These are phyloP conservation scores for Autographa gamma DNA, from an alignment of 2,888 invertebrate species.

Conservation along the genomic window DNA sequence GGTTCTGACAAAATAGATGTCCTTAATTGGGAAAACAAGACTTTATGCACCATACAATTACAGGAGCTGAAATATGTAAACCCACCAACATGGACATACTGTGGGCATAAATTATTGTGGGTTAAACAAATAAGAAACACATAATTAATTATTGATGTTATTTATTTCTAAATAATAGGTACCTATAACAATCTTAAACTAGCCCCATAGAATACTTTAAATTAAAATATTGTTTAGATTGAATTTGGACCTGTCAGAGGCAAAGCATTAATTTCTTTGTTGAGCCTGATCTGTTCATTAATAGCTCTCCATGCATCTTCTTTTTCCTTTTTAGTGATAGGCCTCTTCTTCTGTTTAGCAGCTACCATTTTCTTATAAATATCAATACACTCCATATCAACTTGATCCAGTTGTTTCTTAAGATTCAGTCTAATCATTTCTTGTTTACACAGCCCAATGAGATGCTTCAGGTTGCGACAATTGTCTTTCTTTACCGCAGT, in stretches of 20 bases:
- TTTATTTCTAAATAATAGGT: slow-evolving; percentile 57
- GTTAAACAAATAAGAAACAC: slow-evolving; percentile 14
- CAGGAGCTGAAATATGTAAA: too few relatives aligned
- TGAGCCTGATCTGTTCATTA: slow-evolving; percentile 90
- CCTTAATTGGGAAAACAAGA: too few relatives aligned
- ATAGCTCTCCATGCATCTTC: slow-evolving; percentile 93
- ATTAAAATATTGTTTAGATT: slow-evolving; percentile 67
- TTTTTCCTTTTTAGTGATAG: slow-evolving; percentile 93
- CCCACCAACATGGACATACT: background rate
- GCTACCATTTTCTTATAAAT: slow-evolving; percentile 94
- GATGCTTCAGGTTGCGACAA: slow-evolving; percentile 91
- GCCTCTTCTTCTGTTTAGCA: slow-evolving; percentile 94
- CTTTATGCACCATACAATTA: too few relatives aligned
- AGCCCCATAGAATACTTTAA: slow-evolving; percentile 46
- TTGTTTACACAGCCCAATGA: slow-evolving; percentile 92
- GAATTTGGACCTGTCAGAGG: slow-evolving; percentile 86
- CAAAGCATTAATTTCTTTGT: slow-evolving; percentile 86
- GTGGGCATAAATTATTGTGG: background rate
- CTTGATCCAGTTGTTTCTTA: slow-evolving; percentile 92
- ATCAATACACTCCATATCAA: slow-evolving; percentile 94
- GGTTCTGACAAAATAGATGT: too few relatives aligned
- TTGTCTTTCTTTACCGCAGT: slow-evolving; percentile 94
- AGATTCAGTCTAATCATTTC: slow-evolving; percentile 94
- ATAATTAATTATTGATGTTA: slow-evolving; percentile 38
- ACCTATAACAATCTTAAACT: slow-evolving; percentile 51